These are phyloP conservation scores for Tenthredo distinguenda DNA, from an alignment of 2,888 invertebrate genomes.

Conservation along the genomic window DNA sequence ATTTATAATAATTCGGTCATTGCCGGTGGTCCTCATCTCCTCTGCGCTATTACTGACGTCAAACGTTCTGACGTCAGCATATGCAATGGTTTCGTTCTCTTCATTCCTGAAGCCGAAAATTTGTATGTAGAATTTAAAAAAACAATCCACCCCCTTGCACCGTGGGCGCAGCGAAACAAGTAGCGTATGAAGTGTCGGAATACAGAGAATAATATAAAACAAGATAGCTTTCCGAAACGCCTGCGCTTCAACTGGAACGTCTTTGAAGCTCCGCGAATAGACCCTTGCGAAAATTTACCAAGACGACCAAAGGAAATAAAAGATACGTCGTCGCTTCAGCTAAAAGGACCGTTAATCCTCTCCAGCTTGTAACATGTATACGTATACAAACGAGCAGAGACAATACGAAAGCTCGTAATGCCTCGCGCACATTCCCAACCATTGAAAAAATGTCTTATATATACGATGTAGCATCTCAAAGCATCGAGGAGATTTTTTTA, in stretches of 20 bases:
- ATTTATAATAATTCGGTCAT: conserved; percentile 65
- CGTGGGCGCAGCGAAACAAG: neutral
- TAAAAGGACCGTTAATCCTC: conserved; percentile 11
- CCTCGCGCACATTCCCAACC: neutral
- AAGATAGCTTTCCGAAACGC: conserved; percentile 24
- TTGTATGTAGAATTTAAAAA: neutral
- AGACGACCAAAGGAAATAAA: neutral
- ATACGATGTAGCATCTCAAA: neutral
- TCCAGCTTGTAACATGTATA: neutral
- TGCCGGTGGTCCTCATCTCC: conserved; percentile 55
- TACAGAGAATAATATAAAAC: conserved; percentile 15
- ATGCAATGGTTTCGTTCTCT: neutral
- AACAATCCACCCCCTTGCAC: neutral
- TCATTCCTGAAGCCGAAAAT: neutral
- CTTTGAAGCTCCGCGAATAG: conserved; percentile 11
- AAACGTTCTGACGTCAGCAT: neutral
- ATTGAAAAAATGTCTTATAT: neutral
- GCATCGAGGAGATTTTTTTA: neutral
- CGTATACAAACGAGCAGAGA: neutral
- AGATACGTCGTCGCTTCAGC: neutral
- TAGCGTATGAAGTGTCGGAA: conserved; percentile 6
- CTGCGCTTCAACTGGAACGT: neutral
- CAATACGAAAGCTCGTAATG: neutral
- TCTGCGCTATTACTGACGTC: neutral
- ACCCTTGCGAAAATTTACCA: conserved; percentile 10